Evolutionary conservation across 2,797 vertebrate genomes (phyloP).

Genomic region (Botia kubotai): DNA sequence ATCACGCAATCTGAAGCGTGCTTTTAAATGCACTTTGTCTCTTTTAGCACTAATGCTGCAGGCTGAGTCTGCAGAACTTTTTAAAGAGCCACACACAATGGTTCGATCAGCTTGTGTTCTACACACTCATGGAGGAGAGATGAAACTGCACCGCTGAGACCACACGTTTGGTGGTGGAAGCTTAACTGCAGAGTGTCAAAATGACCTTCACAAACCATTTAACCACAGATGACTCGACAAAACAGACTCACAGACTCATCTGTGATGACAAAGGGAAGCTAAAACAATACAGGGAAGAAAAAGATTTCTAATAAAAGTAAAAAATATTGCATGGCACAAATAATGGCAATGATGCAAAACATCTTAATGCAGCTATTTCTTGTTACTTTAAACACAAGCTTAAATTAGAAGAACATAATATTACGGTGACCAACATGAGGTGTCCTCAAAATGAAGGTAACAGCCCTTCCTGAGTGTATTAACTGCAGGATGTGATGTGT

Average conservation of each 20-base stretch:
- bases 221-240: not conserved
- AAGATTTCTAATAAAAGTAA: not conserved
- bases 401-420: not conserved
- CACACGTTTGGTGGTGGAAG: conserved; percentile 38
- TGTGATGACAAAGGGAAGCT: not conserved
- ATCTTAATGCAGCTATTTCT: no score
- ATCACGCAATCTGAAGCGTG: conserved; percentile 25
- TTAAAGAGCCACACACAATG: conserved; percentile 9
- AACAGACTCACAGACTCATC: not conserved
- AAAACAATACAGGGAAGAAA: not conserved
- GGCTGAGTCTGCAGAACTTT: conserved; percentile 7
- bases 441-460: not conserved
- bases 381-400: not conserved
- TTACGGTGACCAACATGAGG: not conserved
- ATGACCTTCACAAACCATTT: conserved; percentile 51
- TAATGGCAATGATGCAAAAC: no score
- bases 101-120: conserved; percentile 36
- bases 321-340: no score
- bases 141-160: conserved; percentile 16
- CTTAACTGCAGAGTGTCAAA: conserved; percentile 35
- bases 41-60: conserved; percentile 48
- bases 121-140: conserved; percentile 38
- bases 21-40: conserved; percentile 39
- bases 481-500: not conserved
- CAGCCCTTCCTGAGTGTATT: not conserved